Evolutionary conservation across 2,113 vertebrate species (phyloP).

Genomic region (Sarotherodon lohbergeri): DNA sequence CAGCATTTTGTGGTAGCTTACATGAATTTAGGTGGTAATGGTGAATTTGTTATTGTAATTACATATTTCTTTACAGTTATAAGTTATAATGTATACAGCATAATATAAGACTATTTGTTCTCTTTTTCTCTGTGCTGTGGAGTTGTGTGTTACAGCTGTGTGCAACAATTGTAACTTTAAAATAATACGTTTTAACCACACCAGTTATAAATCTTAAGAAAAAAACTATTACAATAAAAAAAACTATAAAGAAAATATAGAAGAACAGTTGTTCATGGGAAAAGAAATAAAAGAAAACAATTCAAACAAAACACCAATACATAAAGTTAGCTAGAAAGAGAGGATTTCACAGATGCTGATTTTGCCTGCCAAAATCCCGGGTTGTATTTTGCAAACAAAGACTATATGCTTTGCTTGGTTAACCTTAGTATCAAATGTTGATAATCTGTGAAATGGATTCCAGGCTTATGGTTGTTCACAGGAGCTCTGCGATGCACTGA

Average conservation of each 20-base stretch:
- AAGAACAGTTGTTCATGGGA: background rate
- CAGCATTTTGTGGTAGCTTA: background rate
- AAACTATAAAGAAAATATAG: background rate
- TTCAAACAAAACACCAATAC: background rate
- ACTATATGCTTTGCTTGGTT: slow-evolving; percentile 13
- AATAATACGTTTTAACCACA: background rate
- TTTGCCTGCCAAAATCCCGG: background rate
- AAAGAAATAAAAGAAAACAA: background rate
- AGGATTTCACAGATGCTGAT: slow-evolving; percentile 9
- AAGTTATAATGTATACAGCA: background rate
- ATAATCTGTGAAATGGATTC: slow-evolving; percentile 40
- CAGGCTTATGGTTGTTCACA: slow-evolving; percentile 1
- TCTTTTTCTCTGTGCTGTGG: background rate
- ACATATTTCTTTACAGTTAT: background rate
- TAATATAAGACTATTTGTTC: background rate
- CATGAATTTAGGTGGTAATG: background rate
- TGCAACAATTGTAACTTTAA: background rate
- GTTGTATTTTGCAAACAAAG: slow-evolving; percentile 4
- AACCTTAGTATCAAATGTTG: slow-evolving; percentile 15
- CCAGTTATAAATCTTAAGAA: background rate
- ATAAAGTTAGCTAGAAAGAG: background rate
- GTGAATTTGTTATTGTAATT: background rate
- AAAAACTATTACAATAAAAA: background rate
- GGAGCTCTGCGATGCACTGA: slow-evolving; percentile 15
- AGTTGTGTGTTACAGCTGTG: background rate